Conservation (phyloP, 1,140 invertebrate genomes). For the Mamestra configurata region DNA sequence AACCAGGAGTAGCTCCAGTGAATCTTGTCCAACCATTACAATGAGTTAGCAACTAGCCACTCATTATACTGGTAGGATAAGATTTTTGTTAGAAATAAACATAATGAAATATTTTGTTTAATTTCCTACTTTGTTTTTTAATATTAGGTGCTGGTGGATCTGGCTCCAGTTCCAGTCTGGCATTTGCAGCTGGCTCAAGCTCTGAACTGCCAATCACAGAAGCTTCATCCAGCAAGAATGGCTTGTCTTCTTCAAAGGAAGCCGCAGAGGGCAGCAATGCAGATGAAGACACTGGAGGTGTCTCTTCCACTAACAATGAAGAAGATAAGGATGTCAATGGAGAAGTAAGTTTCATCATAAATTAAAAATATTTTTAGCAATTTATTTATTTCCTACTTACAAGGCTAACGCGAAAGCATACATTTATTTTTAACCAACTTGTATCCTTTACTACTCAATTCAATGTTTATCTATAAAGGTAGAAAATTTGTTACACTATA, state of each 20-base stretch:
- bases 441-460: too few species aligned
- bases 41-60: too few species aligned
- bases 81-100: too few species aligned
- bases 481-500: too few species aligned
- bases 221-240: slow-evolving; percentile 80
- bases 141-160: slow-evolving; percentile 65
- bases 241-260: slow-evolving; percentile 52
- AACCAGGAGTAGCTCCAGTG: too few species aligned
- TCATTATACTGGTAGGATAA: too few species aligned
- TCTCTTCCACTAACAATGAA: slow-evolving; percentile 84
- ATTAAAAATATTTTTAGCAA: too few species aligned
- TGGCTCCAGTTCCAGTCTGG: slow-evolving; percentile 69
- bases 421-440: too few species aligned
- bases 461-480: background rate
- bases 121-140: background rate
- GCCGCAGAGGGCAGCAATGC: slow-evolving; percentile 57
- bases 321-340: slow-evolving; percentile 82
- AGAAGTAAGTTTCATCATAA: slow-evolving; percentile 70
- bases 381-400: too few species aligned
- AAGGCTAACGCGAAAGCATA: too few species aligned
- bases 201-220: slow-evolving; percentile 68
- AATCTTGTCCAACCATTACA: too few species aligned
- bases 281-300: slow-evolving; percentile 81
- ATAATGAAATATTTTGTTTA: too few species aligned
- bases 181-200: slow-evolving; percentile 75